Base-by-base conservation (phyloP, 1,140 invertebrate species). In the Papilio glaucus region DNA sequence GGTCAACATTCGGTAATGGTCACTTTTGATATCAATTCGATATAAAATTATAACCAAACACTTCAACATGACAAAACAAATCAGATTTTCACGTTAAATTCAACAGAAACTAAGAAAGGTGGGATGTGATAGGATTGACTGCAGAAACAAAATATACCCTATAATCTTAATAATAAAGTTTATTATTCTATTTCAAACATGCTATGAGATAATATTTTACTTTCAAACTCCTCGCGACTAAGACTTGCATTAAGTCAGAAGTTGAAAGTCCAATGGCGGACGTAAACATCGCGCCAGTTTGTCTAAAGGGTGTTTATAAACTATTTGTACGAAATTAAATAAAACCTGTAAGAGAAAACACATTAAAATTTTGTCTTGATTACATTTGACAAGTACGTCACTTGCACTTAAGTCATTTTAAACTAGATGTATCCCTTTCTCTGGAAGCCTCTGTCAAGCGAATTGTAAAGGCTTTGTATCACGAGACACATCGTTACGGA, bases 251-350 rank as follows among this genome's bases (percentile, higher is more conserved):
- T 12, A 13, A 13, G 39, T 45, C 42, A 39, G 0, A 24, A 53
- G 49, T 24, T 26, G 0, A 41, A 63, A 65, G 37, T 41, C 15
- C 61, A n/a, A 12, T 39, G 18, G 15, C 37, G 33, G 15, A 38
- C 7, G 15, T 10, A 8, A 33, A 37, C 9, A 37, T 21, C 12
- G 7, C 33, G 37, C 12, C 15, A 12, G 10, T 65, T 65, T 38
- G n/a, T 65, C 37, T 65, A 65, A 24, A 10, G 57, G 13, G n/a
- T n/a, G n/a, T 33, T 24, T 39, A 63, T 18, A 5, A 65, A 65
- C 37, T 65, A 65, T 65, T 65, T 65, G 62, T 65, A 65, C 62
- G 62, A 65, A 65, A 65, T 65, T 65, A 37, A 38, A 65, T 65
- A 65, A 6, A 6, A 65, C 4, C 62, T 38, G 7, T 38, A 62